phyloP scores from a whole-genome alignment of 2,797 vertebrate genomes.

The Aplochiton taeniatus region DNA sequence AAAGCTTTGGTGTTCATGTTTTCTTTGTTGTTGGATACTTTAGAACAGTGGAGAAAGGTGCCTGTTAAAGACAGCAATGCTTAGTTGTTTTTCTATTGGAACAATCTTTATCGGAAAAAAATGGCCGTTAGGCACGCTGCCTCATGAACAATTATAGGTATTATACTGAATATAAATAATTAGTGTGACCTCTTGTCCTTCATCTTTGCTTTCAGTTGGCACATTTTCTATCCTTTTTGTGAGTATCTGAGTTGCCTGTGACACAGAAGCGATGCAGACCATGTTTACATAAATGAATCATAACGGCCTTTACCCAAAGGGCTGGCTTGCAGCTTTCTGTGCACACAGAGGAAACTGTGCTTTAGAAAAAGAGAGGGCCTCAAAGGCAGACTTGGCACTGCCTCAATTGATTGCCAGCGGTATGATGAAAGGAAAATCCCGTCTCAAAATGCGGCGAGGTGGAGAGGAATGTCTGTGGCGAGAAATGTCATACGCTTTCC shows the following conservation, averaged over 20 bases:
- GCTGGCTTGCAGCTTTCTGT: conserved; percentile 10
- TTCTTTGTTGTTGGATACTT: conserved; percentile 4
- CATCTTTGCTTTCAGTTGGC: too few relatives aligned
- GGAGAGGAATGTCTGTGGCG: conserved; percentile 35
- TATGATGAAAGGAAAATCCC: conserved; percentile 48
- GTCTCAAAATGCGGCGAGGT: conserved; percentile 34
- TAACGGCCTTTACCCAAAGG: conserved; percentile 1
- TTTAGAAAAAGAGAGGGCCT: too few relatives aligned
- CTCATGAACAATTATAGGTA: too few relatives aligned
- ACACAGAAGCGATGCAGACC: too few relatives aligned
- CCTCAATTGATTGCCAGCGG: conserved; percentile 40
- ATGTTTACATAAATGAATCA: too few relatives aligned
- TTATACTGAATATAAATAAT: too few relatives aligned
- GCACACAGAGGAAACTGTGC: conserved; percentile 16
- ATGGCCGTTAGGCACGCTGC: too few relatives aligned
- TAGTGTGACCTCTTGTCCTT: too few relatives aligned
- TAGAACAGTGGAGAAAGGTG: background rate
- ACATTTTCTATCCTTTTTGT: too few relatives aligned
- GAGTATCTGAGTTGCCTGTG: too few relatives aligned
- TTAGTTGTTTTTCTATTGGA: conserved; percentile 11
- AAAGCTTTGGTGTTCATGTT: conserved; percentile 32
- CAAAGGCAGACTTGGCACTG: conserved; percentile 31
- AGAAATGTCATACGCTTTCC: too few relatives aligned
- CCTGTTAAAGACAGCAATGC: conserved; percentile 12
- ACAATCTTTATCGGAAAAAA: too few relatives aligned